phyloP scores from a whole-genome alignment of 1,140 invertebrate genomes.

The Brachionus angularis region DNA sequence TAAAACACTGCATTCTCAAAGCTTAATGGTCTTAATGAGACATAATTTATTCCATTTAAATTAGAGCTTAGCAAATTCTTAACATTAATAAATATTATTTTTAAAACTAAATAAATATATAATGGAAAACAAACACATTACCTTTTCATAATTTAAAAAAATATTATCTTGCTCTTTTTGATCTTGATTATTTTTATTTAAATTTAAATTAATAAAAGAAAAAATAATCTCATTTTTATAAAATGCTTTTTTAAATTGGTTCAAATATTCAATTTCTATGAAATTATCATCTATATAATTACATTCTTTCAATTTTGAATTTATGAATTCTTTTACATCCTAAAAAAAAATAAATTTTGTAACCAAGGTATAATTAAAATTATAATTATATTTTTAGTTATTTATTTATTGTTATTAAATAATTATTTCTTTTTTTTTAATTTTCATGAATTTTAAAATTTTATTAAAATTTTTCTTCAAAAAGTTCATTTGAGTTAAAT shows the following conservation, averaged over 20 bases:
- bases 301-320: neutral
- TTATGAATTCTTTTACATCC: neutral
- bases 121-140: neutral
- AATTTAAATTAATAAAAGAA: conserved; percentile 6
- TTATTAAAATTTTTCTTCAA: no score
- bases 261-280: no score
- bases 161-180: neutral
- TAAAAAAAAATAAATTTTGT: neutral
- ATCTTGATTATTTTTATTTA: neutral
- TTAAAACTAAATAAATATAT: neutral
- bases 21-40: conserved; percentile 11
- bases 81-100: conserved; percentile 20
- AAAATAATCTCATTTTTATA: neutral
- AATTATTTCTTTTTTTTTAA: no score
- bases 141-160: neutral
- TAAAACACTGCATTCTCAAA: conserved; percentile 5
- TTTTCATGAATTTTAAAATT: no score
- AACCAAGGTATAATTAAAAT: no score
- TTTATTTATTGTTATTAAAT: no score
- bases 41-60: neutral
- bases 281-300: neutral
- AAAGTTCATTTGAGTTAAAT: no score
- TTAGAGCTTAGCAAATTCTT: neutral
- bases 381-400: conserved; percentile 4
- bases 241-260: neutral